Evolutionary conservation across 2,888 invertebrate genomes (phyloP).

Genomic region (Laspeyria flexula): DNA sequence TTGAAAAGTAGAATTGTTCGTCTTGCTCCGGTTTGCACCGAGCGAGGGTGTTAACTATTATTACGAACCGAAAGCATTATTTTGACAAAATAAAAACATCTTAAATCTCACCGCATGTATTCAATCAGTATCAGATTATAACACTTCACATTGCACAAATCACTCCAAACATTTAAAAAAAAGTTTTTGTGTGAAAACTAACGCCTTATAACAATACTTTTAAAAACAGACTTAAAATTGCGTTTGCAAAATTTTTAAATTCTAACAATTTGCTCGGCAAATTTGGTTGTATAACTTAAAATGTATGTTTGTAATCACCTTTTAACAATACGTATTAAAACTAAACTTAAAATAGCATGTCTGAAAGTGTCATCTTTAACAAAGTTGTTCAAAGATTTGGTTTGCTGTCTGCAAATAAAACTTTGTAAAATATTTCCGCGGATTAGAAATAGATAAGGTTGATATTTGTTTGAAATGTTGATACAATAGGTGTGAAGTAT

Average conservation of each 20-base stretch:
- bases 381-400: background rate
- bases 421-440: constrained; percentile 21
- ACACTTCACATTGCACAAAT: constrained; percentile 57
- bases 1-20: too few species aligned
- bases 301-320: too few species aligned
- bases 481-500: background rate
- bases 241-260: background rate
- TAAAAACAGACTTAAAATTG: constrained; percentile 8
- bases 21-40: too few species aligned
- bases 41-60: too few species aligned
- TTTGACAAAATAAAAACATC: constrained; percentile 23
- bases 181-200: constrained; percentile 54
- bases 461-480: background rate
- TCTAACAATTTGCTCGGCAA: too few species aligned
- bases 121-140: constrained; percentile 42
- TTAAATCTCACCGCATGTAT: constrained; percentile 30
- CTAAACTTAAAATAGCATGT: background rate
- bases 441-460: constrained; percentile 19
- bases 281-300: too few species aligned
- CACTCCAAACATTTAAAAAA: constrained; percentile 49
- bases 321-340: background rate
- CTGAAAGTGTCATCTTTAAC: background rate
- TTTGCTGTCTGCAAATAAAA: constrained; percentile 12
- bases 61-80: constrained; percentile 24
- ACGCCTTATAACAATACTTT: constrained; percentile 46